Evolutionary conservation across 2,113 vertebrate genomes (phyloP).

Genomic region (Suncus etruscus): DNA sequence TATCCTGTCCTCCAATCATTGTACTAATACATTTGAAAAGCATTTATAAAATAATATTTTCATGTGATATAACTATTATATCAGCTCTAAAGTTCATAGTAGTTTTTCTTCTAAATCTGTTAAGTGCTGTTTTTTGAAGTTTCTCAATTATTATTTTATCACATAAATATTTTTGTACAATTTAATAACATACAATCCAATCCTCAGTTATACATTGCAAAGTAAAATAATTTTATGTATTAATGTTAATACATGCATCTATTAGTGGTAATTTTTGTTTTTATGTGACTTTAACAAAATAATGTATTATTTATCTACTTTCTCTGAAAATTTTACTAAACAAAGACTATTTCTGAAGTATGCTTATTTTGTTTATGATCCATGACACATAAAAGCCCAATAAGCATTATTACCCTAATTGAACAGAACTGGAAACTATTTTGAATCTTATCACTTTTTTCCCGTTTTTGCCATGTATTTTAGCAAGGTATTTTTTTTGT

Average conservation of each 20-base stretch:
- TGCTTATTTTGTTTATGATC: background rate
- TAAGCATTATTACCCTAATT: background rate
- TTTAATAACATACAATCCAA: background rate
- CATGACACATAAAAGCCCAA: background rate
- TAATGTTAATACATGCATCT: slow-evolving; percentile 12
- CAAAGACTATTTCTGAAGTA: background rate
- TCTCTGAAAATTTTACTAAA: slow-evolving; percentile 11
- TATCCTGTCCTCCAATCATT: background rate
- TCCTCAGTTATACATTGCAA: background rate
- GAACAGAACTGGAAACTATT: background rate
- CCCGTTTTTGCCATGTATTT: background rate
- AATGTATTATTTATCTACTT: background rate
- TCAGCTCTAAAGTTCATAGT: background rate
- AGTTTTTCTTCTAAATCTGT: background rate
- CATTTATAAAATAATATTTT: background rate
- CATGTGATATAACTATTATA: background rate
- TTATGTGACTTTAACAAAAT: slow-evolving; percentile 23
- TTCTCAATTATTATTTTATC: slow-evolving; percentile 58
- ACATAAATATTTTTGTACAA: slow-evolving; percentile 34
- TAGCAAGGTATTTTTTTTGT: background rate
- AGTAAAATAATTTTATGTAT: background rate
- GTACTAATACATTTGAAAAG: background rate
- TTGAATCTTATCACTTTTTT: background rate
- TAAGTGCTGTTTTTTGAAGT: slow-evolving; percentile 9
- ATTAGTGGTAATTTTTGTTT: background rate